Base-by-base conservation (phyloP, 2,888 invertebrate genomes). In the Heteromyza rotundicornis region DNA sequence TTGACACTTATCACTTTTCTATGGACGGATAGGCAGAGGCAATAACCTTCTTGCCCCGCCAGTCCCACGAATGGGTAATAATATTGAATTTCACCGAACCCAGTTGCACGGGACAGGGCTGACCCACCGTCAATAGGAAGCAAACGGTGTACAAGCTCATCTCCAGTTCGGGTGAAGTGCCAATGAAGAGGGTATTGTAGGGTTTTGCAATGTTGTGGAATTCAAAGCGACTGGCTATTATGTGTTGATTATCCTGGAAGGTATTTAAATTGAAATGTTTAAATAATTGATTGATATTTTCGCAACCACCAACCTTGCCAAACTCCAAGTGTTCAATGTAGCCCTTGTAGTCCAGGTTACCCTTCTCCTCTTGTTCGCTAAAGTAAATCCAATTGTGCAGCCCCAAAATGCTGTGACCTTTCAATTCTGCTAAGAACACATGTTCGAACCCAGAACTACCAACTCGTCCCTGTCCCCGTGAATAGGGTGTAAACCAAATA, bases 391-490 rank as follows among this genome's bases (percentile, higher is more conserved):
- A 79, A 57, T 79, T 79, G 64, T 79, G 80, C 52, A 79, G 61
- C 19, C 79, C 80, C 8, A 79, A 65, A 20, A 80, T 70, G n/a
- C 55, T 70, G 1, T 69, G 65, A 14, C 76, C 75, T 1, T 72
- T 70, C 8, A 78, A 55, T 47, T 80, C 80, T 0, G 80, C 78
- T 60, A 79, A 64, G 52, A 79, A 79, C 0, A 80, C 74, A 57
- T 79, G 79, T 59, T 79, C 79, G 50, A 79, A 80, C 17, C 77
- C 77, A 1, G 80, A 80, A 58, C 79, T 80, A n/a, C 79, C 73
- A n/a, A 76, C 55, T 19, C 70, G 68, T 8, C 72, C 70, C 2
- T 70, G 71, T 0, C 75, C 77, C 0, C 79, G 72, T 1, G 79
- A 76, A 40, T 78, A 79, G 0, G 72, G 79, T 2, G 78, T 74